A percentile compares a stretch with the other conserved stretches of the same genome.
phyloP scores from a whole-genome alignment of 2,797 vertebrate species.

The Vultur gryphus region DNA sequence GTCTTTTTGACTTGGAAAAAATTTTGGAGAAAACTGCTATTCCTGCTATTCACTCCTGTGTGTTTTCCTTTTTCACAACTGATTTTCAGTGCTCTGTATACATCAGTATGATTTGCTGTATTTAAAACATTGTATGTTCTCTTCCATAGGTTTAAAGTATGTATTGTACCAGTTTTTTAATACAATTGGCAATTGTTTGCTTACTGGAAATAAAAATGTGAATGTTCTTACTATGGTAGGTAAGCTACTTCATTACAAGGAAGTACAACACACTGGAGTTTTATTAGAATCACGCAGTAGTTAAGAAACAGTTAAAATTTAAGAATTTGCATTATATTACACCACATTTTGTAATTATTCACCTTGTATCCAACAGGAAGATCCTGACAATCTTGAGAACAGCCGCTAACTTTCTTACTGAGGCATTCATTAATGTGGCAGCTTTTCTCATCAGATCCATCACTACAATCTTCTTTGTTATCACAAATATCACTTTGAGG shows the following conservation, averaged over 20 bases:
- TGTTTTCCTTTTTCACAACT: background rate
- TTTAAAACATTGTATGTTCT: background rate
- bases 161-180: accelerated
- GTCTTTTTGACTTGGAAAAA: background rate
- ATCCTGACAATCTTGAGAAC: constrained; percentile 96
- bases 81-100: background rate
- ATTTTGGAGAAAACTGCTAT: background rate
- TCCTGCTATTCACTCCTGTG: background rate
- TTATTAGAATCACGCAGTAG: background rate
- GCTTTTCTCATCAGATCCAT: constrained; percentile 92
- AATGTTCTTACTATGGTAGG: background rate
- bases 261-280: background rate
- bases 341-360: constrained; percentile 40
- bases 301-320: background rate
- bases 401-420: constrained; percentile 92
- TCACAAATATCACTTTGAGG: constrained; percentile 86
- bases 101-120: background rate
- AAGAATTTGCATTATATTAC: background rate
- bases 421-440: constrained; percentile 95
- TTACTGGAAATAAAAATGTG: background rate
- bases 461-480: constrained; percentile 88
- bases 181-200: background rate
- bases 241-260: background rate
- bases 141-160: background rate
- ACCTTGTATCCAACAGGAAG: constrained; percentile 95